A percentile compares a stretch with the other conserved stretches of the same genome.
Evolutionary conservation across 1,140 invertebrate species (phyloP).

Genomic region (Drosophila kanapiae): DNA sequence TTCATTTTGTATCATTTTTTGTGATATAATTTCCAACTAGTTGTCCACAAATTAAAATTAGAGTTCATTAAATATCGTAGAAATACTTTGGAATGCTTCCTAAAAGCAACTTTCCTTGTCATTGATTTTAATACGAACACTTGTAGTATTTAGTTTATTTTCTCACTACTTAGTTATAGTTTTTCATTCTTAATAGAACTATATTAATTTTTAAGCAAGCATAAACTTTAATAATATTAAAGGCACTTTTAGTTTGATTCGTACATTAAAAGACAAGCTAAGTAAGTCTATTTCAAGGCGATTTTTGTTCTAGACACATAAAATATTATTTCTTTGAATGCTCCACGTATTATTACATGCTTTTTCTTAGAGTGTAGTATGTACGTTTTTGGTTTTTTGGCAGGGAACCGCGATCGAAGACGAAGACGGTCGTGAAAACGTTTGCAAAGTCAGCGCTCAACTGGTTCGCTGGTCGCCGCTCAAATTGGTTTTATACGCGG

Average conservation of each 20-base stretch:
- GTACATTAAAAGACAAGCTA: background rate
- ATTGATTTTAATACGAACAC: too few species aligned
- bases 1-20: too few species aligned
- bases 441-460: slow-evolving; percentile 79
- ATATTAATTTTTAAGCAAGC: too few species aligned
- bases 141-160: too few species aligned
- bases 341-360: background rate
- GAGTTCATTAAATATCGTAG: too few species aligned
- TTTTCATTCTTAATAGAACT: too few species aligned
- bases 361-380: slow-evolving; percentile 4
- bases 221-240: background rate
- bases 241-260: background rate
- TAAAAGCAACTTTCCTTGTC: too few species aligned
- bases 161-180: too few species aligned
- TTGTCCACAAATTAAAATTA: too few species aligned
- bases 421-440: slow-evolving; percentile 64
- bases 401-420: slow-evolving; percentile 13
- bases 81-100: too few species aligned
- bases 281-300: accelerated
- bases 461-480: slow-evolving; percentile 70
- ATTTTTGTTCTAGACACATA: background rate
- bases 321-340: background rate
- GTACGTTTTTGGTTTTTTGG: slow-evolving; percentile 22
- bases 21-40: too few species aligned
- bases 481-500: slow-evolving; percentile 80